Percentiles rank a stretch among this genome's conserved stretches.
Conservation (phyloP, 2,888 invertebrate species). For the Spodoptera picta region DNA sequence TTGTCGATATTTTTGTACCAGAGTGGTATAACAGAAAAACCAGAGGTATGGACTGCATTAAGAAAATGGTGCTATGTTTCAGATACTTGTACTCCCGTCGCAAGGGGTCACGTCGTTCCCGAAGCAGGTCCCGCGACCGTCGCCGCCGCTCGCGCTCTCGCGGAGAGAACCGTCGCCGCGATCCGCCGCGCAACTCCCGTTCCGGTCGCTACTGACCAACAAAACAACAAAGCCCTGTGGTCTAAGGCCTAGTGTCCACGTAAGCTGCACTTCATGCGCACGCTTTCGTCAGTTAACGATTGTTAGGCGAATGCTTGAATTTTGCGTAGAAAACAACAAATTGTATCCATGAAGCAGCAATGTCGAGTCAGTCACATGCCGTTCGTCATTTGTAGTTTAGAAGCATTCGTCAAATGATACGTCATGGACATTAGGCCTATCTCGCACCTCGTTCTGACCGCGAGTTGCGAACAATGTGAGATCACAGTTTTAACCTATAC, state of each 20-base stretch:
- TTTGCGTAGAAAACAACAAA: too few relatives aligned
- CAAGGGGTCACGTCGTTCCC: constrained; percentile 81
- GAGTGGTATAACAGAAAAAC: too few relatives aligned
- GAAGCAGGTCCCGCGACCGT: constrained; percentile 80
- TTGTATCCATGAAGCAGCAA: too few relatives aligned
- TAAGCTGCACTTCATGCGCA: too few relatives aligned
- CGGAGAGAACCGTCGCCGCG: constrained; percentile 80
- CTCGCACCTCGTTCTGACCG: constrained; percentile 6
- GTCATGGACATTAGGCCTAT: too few relatives aligned
- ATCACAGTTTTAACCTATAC: background rate
- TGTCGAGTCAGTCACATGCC: too few relatives aligned
- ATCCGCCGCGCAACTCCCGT: constrained; percentile 85
- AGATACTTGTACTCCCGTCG: constrained; percentile 93
- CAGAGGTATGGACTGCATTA: too few relatives aligned
- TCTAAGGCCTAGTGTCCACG: background rate
- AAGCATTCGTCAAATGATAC: too few relatives aligned
- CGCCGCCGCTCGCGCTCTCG: constrained; percentile 90
- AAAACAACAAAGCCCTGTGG: background rate
- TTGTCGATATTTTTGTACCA: too few relatives aligned
- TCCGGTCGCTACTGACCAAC: constrained; percentile 85
- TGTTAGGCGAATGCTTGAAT: too few relatives aligned
- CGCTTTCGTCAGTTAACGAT: too few relatives aligned
- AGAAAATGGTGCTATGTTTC: constrained; percentile 37
- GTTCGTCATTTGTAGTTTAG: too few relatives aligned
- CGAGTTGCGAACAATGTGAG: constrained; percentile 15